Evolutionary conservation across 2,888 invertebrate genomes (phyloP), one percentile per base, ranked within the genome.

Genomic region (Cheilosia variabilis): DNA sequence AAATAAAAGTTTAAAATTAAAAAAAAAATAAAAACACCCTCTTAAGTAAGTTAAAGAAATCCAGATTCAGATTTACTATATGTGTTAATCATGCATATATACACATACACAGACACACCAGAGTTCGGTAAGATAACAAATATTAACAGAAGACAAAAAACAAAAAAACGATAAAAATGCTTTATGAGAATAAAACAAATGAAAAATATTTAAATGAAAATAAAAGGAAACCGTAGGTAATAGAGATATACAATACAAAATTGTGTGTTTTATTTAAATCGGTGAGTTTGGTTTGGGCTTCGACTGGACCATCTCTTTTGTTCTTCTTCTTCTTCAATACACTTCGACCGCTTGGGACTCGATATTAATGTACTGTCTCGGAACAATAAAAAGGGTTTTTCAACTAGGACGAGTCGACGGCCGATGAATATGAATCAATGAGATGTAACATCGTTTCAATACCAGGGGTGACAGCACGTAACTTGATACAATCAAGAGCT

Each of bases 131-230:
- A 57, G 43, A 81, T 75, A 65, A 47, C 13, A 27, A 57, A 78
- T 63, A 37, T 45, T 9, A 31, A 31, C 15, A 53, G 53, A 62
- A 7, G 2, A 22, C 22, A 22, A 22, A 22, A 22, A 22, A 22
- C 0, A 22, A 45, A 27, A 58, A 71, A 37, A 78, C 45, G 55
- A 69, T 53, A 62, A 76, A 68, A 82, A 84, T 84, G 84, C 84
- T 84, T 84, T 84, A 84, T 84, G 84, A 80, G 58, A 72, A 86
- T 86, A 81, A 86, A 81, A 81, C 62, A 81, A 81, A 84, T 52
- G 62, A 86, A 81, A 81, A 77, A n/a, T n/a, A n/a, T n/a, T n/a
- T n/a, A n/a, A n/a, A n/a, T n/a, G 62, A 86, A 81, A 81, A 77
- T 76, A 77, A 76, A 86, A 79, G 34, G 57, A 83, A 79, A 83